Base-by-base conservation (phyloP, 2,797 vertebrate species). In the Periophthalmus magnuspinnatus region DNA sequence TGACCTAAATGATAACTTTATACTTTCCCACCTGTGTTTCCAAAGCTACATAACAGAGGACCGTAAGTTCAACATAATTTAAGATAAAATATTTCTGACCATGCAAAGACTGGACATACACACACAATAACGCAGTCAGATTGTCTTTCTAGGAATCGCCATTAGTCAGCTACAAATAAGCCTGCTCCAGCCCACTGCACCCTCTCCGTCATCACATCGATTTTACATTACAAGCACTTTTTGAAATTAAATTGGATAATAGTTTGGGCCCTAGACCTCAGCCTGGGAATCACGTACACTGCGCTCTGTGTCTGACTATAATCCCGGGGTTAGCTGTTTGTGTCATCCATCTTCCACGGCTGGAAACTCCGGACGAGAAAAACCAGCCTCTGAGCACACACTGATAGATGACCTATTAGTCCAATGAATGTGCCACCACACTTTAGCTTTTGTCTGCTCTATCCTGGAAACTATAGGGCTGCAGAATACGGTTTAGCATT, bases 281-380 rank as follows among this genome's bases (percentile, higher is more conserved):
- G 52, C 50, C 28, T 54, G 2, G 16, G 50, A 56, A 65, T 75
- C 54, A 41, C 41, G 41, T 45, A 14, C 62, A 73, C 68, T n/a
- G 17, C n/a, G 0, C 61, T 81, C 70, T 70, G 57, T 66, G 74
- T 78, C 86, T 22, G 69, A 65, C 67, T 76, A 52, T 14, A 65
- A 64, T 71, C 62, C 79, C 41, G 24, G 36, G 59, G 22, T 78
- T 77, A 78, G 57, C 84, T 17, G 32, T 70, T 80, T 76, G 66
- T 84, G 79, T 80, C 82, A 83, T 90, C 83, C 68, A 79, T 88
- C 82, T 80, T 88, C 74, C 74, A 67, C 57, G 24, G 41, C 57
- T 74, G 81, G 76, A 84, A 82, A 80, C 72, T 81, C 68, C 71
- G 61, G 69, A 10, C 5, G 19, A 63, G 71, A 57, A 78, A 75